Base-by-base conservation (phyloP, 2,888 invertebrate genomes). In the Epinotia demarniana region DNA sequence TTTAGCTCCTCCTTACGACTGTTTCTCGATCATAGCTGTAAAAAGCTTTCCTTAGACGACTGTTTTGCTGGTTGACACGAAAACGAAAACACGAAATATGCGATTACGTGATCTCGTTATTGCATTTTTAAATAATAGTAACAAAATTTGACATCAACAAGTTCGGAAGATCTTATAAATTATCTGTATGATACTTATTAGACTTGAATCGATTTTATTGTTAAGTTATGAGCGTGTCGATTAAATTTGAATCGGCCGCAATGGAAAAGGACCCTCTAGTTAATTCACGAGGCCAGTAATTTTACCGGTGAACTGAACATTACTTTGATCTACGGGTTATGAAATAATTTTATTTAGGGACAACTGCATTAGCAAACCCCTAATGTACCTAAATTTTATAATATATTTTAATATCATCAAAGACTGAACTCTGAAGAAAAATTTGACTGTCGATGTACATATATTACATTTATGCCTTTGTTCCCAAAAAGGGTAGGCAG, bases 271-370 rank as follows among this genome's bases (percentile, higher is more conserved):
- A 43, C 55, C 5, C 61, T 18, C 18, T 27, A 16, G 62, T 62
- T 69, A 69, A 68, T 63, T 57, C 57, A 33, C 61, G 19, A 23
- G 33, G 43, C 68, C 67, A 43, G 27, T 57, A 60, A 69, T 69
- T 53, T 69, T 69, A 27, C 58, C 58, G 27, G 58, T 60, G 69
- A 69, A 43, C 39, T 43, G 23, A 33, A 66, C 57, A 57, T 16
- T n/a, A 11, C 58, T 69, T 69, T 69, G 69, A 69, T 69, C 58
- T 57, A 57, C 55, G 55, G 55, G 55, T 57, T 57, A 57, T 57
- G n/a, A n/a, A 46, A 69, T 69, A 60, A 27, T 27, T 46, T 69
- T 39, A 58, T 68, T 68, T 58, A 68, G 23, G 58, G 33, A 19
- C 18, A 57, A 39, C 16, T 43, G 19, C 9, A 55, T 43, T 68